Conservation (phyloP, 1,140 invertebrate species). For the Zaprionus ornatus region DNA sequence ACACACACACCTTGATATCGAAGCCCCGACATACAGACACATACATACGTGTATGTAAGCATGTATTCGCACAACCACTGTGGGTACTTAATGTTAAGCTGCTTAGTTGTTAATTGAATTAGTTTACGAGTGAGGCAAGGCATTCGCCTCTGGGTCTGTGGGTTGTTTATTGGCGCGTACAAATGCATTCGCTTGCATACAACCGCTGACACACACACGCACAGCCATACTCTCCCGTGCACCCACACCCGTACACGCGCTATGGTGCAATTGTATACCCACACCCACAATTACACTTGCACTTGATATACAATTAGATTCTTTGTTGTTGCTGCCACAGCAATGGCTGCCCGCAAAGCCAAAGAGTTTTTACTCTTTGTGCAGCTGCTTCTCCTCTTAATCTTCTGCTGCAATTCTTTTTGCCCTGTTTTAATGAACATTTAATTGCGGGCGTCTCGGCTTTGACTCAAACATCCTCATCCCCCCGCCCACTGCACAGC, state of each 20-base stretch:
- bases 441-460: slow-evolving; percentile 76
- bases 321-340: slow-evolving; percentile 63
- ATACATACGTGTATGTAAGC: neutral
- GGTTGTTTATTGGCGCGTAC: slow-evolving; percentile 51
- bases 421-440: slow-evolving; percentile 66
- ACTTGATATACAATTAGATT: slow-evolving; percentile 77
- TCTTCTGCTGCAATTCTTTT: slow-evolving; percentile 26
- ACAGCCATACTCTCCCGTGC: neutral
- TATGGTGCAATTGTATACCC: neutral
- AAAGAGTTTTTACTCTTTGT: slow-evolving; percentile 59
- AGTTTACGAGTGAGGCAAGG: slow-evolving; percentile 68
- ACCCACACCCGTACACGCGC: neutral
- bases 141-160: slow-evolving; percentile 41
- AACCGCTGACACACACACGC: slow-evolving; percentile 4
- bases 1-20: slow-evolving; percentile 7
- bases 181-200: slow-evolving; percentile 29
- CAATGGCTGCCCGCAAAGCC: slow-evolving; percentile 6
- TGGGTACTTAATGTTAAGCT: slow-evolving; percentile 72
- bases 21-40: neutral
- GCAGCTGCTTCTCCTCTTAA: slow-evolving; percentile 39
- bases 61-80: slow-evolving; percentile 31
- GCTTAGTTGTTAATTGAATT: slow-evolving; percentile 81
- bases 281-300: slow-evolving; percentile 66
- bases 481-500: neutral
- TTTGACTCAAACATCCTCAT: slow-evolving; percentile 7